phyloP scores from a whole-genome alignment of 1,140 invertebrate genomes.

The Danaus plexippus region DNA sequence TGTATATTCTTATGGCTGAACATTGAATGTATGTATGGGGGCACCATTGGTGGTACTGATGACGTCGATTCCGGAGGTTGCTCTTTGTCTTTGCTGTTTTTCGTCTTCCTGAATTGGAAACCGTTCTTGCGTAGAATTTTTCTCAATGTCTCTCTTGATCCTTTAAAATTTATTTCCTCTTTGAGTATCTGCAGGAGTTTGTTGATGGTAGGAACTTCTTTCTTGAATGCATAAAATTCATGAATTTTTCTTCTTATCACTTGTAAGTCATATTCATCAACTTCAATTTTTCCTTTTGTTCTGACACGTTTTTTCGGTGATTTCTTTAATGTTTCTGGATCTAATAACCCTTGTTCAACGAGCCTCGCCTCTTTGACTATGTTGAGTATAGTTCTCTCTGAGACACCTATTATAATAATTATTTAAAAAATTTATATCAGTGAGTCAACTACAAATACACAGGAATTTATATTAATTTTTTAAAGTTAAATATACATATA shows the following conservation, averaged over 20 bases:
- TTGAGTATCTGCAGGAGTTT: slow-evolving; percentile 59
- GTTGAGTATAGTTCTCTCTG: slow-evolving; percentile 57
- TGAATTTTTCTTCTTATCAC: slow-evolving; percentile 61
- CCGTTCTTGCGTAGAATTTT: slow-evolving; percentile 64
- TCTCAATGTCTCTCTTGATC: slow-evolving; percentile 53
- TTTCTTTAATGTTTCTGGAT: slow-evolving; percentile 57
- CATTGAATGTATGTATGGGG: slow-evolving; percentile 60
- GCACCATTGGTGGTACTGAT: slow-evolving; percentile 48
- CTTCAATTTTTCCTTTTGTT: slow-evolving; percentile 63
- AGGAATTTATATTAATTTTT: too few species aligned
- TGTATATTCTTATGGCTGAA: slow-evolving; percentile 61
- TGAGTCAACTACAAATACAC: not conserved
- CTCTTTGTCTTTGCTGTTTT: slow-evolving; percentile 61
- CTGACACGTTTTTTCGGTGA: slow-evolving; percentile 56
- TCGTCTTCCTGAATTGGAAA: slow-evolving; percentile 61
- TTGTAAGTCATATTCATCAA: slow-evolving; percentile 61
- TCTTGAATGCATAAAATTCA: slow-evolving; percentile 62
- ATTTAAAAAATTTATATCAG: slow-evolving; percentile 7
- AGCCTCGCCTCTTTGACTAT: slow-evolving; percentile 59
- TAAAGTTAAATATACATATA: not conserved
- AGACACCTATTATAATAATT: slow-evolving; percentile 46
- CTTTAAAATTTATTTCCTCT: slow-evolving; percentile 64
- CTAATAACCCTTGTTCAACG: slow-evolving; percentile 58
- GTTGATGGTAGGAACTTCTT: slow-evolving; percentile 63
- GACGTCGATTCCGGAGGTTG: slow-evolving; percentile 41